phyloP scores from a whole-genome alignment of 2,888 invertebrate species.

The Vandiemenella viatica region DNA sequence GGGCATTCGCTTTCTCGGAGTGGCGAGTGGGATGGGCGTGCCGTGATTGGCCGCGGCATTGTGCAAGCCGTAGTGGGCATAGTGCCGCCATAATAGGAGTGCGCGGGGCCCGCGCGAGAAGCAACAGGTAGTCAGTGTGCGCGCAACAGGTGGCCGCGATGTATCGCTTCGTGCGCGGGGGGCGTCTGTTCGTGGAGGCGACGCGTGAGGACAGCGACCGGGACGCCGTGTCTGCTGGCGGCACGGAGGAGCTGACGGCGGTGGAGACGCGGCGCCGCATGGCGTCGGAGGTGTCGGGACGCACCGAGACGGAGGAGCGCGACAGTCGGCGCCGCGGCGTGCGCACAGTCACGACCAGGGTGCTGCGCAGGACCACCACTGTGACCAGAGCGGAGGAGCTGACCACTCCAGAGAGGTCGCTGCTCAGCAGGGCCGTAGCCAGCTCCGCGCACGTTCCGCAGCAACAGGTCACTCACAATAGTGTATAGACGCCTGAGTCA shows the following conservation, averaged over 20 bases:
- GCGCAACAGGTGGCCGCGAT: constrained; percentile 40
- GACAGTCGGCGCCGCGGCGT: constrained; percentile 66
- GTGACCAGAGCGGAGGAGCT: constrained; percentile 74
- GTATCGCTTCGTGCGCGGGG: constrained; percentile 54
- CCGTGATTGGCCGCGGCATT: not conserved
- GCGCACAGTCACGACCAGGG: constrained; percentile 69
- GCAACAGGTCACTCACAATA: no score
- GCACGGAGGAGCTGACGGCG: constrained; percentile 49
- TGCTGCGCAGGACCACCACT: constrained; percentile 77
- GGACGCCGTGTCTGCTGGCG: constrained; percentile 31
- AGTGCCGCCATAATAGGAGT: not conserved
- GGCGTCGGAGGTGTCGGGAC: constrained; percentile 71
- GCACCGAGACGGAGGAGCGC: constrained; percentile 69
- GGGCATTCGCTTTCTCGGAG: no score
- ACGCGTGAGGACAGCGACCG: constrained; percentile 48
- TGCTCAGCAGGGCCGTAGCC: constrained; percentile 14
- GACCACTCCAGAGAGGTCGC: constrained; percentile 46
- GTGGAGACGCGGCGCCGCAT: constrained; percentile 68
- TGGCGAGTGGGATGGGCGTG: no score
- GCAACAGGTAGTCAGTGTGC: not conserved
- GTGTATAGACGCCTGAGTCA: no score
- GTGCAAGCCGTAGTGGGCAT: not conserved
- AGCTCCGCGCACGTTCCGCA: no score
- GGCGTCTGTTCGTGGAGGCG: constrained; percentile 60
- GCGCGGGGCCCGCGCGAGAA: not conserved